Evolutionary conservation across 2,113 vertebrate species (phyloP).

Genomic region (Halichoeres trimaculatus): DNA sequence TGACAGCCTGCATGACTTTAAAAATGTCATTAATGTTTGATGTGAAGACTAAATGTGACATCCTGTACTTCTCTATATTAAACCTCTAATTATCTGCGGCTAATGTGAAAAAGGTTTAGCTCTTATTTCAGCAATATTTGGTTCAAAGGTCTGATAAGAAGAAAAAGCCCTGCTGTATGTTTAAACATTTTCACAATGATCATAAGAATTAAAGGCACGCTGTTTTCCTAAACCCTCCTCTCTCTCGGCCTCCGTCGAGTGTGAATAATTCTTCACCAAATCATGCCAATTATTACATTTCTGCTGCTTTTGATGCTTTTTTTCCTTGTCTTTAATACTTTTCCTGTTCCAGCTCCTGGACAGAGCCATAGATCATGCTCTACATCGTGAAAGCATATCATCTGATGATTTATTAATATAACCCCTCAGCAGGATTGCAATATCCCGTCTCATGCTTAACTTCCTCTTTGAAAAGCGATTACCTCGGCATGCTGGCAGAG

Average conservation of each 20-base stretch:
- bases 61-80: too few relatives aligned
- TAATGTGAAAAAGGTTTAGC: too few relatives aligned
- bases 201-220: too few relatives aligned
- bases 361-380: not conserved
- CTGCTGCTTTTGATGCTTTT: not conserved
- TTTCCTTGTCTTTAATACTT: not conserved
- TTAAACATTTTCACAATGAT: not conserved
- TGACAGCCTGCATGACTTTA: too few relatives aligned
- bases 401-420: conserved; percentile 2
- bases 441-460: conserved; percentile 27
- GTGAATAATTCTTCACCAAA: not conserved
- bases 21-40: too few relatives aligned
- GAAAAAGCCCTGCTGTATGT: not conserved
- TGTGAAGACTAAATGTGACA: too few relatives aligned
- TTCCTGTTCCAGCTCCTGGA: not conserved
- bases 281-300: not conserved
- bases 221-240: not conserved
- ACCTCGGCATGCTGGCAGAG: conserved; percentile 1
- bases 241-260: not conserved
- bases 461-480: conserved; percentile 4
- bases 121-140: not conserved
- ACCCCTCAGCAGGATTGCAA: conserved; percentile 26
- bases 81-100: too few relatives aligned
- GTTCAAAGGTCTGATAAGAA: not conserved
- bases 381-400: conserved; percentile 4